These are phyloP conservation scores for Ormia ochracea DNA, from an alignment of 2,888 invertebrate species.

Conservation along the genomic window DNA sequence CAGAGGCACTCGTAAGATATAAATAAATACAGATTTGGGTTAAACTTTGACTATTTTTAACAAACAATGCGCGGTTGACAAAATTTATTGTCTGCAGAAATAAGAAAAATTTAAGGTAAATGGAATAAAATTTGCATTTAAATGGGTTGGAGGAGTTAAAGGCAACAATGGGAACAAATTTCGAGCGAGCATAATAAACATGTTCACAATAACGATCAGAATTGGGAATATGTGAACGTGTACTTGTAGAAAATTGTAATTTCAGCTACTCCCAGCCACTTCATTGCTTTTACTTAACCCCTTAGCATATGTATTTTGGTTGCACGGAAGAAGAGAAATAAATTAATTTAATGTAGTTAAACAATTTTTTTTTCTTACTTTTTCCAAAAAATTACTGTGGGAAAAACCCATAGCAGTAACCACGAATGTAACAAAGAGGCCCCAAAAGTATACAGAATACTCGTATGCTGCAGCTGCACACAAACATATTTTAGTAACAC, in stretches of 20 bases:
- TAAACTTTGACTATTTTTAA: slow-evolving; percentile 26
- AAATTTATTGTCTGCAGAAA: slow-evolving; percentile 12
- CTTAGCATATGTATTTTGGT: no score
- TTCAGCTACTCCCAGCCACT: neutral
- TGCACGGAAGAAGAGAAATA: no score
- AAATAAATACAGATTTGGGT: slow-evolving; percentile 38
- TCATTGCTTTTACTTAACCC: no score
- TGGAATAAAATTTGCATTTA: slow-evolving; percentile 34
- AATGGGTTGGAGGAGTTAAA: slow-evolving; percentile 12
- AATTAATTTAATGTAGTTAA: no score
- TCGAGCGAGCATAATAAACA: neutral
- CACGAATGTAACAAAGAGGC: no score
- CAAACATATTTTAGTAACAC: no score
- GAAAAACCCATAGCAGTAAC: no score
- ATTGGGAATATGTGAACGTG: neutral
- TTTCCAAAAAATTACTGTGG: no score
- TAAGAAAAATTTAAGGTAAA: slow-evolving; percentile 13
- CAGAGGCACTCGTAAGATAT: neutral
- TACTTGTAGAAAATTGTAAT: neutral
- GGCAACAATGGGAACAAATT: neutral
- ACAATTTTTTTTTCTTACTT: no score
- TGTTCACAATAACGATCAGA: neutral
- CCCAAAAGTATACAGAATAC: no score
- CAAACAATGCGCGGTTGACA: neutral
- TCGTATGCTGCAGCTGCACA: no score